Evolutionary conservation across 2,888 invertebrate genomes (phyloP), one percentile per base, ranked within the genome.

Genomic region (Periphyllus acericola): DNA sequence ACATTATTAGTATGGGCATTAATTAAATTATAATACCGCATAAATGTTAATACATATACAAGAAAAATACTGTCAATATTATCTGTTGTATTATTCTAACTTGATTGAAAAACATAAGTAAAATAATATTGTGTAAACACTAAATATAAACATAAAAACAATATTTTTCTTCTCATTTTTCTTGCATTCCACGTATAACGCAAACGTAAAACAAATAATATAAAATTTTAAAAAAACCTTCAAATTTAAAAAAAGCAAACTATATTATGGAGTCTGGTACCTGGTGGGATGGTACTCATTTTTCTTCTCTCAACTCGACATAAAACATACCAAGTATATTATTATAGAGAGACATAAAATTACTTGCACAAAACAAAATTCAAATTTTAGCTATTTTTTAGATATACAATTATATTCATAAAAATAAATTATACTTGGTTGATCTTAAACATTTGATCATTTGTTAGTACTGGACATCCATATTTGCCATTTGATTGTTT

Each of bases 71-170:
- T 36, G 55, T 60, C 52, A 60, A 40, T 5, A 34, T 74, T 60
- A 75, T 55, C 9, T 83, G 19, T 83, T 74, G 36, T 75, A n/a
- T n/a, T 83, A 36, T 83, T 74, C 32, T 52, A 71, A n/a, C 8
- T 72, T 60, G 11, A 29, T 75, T 34, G 36, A 60, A 83, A 83
- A 82, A 52, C 21, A 71, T 32, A 32, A 71, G 32, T 32, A 71
- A 82, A 60, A 55, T 83, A 60, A 55, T 83, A 29, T 36, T 40
- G 36, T 60, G 74, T 40, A 8, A 36, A 40, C 36, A 36, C 6
- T 72, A 79, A 11, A 36, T n/a, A 36, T 55, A 72, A 83, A 83
- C 83, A n/a, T n/a, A 83, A 52, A 72, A 34, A 83, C 36, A 74
- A 74, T 83, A 83, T 82, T 82, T 83, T 55, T 29, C 29, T 71